Evolutionary conservation across 1,140 invertebrate genomes (phyloP).

Genomic region (Penaeus indicus): DNA sequence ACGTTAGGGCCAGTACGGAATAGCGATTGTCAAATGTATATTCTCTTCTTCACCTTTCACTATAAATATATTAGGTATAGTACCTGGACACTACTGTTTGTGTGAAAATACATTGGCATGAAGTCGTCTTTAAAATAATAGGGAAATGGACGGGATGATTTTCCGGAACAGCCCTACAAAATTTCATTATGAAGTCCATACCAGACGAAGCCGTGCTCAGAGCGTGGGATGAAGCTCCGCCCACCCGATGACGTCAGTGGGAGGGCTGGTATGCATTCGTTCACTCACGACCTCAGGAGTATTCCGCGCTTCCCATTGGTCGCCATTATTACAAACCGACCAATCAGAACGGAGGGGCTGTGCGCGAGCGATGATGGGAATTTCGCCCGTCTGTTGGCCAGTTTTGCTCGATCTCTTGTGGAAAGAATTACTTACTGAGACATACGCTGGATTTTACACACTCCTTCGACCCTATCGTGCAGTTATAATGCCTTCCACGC

Average conservation of each 20-base stretch:
- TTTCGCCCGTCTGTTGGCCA: slow-evolving; percentile 52
- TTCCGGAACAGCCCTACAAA: slow-evolving; percentile 42
- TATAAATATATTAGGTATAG: neutral
- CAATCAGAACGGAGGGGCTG: slow-evolving; percentile 55
- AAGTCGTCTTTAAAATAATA: too few relatives aligned
- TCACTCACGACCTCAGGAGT: slow-evolving; percentile 36
- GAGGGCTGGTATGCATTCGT: slow-evolving; percentile 43
- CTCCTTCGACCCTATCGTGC: neutral
- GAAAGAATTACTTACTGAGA: slow-evolving; percentile 16
- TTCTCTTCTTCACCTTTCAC: neutral
- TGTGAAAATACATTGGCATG: too few relatives aligned
- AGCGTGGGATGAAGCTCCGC: slow-evolving; percentile 54
- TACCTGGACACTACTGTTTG: too few relatives aligned
- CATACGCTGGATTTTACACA: slow-evolving; percentile 16
- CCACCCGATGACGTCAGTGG: slow-evolving; percentile 39
- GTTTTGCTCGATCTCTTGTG: slow-evolving; percentile 56
- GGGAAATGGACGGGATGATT: neutral
- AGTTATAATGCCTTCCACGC: neutral
- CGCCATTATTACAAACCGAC: slow-evolving; percentile 53
- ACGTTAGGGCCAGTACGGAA: slow-evolving; percentile 33
- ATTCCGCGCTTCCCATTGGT: slow-evolving; percentile 35
- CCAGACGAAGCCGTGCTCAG: slow-evolving; percentile 28
- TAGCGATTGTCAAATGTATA: neutral
- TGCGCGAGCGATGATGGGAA: slow-evolving; percentile 53
- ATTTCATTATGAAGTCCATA: slow-evolving; percentile 60